Base-by-base conservation (phyloP, 1,140 invertebrate species). In the Geopemphigus sp. region DNA sequence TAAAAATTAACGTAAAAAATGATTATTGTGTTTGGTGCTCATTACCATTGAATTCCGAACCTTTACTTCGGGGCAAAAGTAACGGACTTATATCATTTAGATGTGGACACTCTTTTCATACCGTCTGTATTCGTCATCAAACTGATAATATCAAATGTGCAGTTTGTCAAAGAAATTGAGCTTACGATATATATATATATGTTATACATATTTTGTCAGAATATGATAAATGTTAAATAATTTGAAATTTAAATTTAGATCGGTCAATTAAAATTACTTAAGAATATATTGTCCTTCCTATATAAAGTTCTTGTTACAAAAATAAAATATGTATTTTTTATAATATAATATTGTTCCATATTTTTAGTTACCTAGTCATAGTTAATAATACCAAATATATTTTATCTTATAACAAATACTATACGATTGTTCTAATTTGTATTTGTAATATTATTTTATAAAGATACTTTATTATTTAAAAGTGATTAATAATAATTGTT, bases 91-190 rank as follows among this genome's bases (percentile, higher is more conserved):
- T 83, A 39, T 80, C 74, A 24, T 84, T 83, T 76, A 80, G 54
- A 50, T 84, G 83, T 66, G 82, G 81, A 14, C 83, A 84, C 81
- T 57, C 81, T 17, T 84, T 81, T 61, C 83, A 84, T 78, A 73
- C 80, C 14, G 81, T 83, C 14, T 84, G 83, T 78, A 61, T 84
- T 50, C 70, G 80, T n/a, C 81, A 81, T 73, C 80, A 81, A 59
- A 81, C 57, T 17, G 39, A 78, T 59, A 61, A 26, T 78, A 59
- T 78, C 19, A 39, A 78, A 63, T 78, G 74, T 26, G 39, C 45
- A 14, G 32, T 78, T 14, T 78, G 74, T 19, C 74, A 50, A n/a
- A 39, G 74, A 61, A 59, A 78, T 63, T 50, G 5, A 72, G 5
- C 17, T 24, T 22, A 68, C n/a, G 17, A 47, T 47, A 68, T 47